Conservation (phyloP, 1,140 invertebrate species). For the Ylistrum balloti region DNA sequence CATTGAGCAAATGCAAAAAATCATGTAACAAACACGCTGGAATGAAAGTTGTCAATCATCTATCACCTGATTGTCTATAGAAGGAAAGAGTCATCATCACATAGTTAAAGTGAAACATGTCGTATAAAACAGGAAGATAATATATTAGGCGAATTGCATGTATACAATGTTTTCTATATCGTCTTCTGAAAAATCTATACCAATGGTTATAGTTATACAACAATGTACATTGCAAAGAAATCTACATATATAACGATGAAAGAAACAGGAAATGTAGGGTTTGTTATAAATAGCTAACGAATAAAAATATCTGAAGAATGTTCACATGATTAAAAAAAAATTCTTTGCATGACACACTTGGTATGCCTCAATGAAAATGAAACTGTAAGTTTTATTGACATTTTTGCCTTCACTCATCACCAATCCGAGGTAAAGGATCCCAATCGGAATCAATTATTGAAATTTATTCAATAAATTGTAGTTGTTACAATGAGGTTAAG, state of each 20-base stretch:
- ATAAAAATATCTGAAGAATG: background rate
- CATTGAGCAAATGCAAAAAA: constrained; percentile 39
- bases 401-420: too few relatives aligned
- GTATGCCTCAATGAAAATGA: background rate
- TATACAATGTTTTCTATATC: background rate
- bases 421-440: too few relatives aligned
- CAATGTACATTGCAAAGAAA: constrained; percentile 32
- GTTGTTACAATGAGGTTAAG: background rate
- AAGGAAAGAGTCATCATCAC: background rate
- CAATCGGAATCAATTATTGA: too few relatives aligned
- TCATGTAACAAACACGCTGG: constrained; percentile 21
- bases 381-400: background rate
- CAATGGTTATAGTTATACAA: background rate
- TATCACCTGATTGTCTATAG: constrained; percentile 39
- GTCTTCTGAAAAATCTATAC: background rate
- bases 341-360: background rate
- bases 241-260: background rate
- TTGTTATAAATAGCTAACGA: background rate
- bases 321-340: background rate
- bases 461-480: background rate
- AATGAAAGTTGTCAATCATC: background rate
- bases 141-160: constrained; percentile 1
- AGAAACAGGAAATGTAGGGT: background rate
- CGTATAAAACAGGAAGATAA: background rate
- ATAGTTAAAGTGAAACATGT: background rate